Conservation (phyloP, 2,113 vertebrate species). For the Bostrychus sinensis region DNA sequence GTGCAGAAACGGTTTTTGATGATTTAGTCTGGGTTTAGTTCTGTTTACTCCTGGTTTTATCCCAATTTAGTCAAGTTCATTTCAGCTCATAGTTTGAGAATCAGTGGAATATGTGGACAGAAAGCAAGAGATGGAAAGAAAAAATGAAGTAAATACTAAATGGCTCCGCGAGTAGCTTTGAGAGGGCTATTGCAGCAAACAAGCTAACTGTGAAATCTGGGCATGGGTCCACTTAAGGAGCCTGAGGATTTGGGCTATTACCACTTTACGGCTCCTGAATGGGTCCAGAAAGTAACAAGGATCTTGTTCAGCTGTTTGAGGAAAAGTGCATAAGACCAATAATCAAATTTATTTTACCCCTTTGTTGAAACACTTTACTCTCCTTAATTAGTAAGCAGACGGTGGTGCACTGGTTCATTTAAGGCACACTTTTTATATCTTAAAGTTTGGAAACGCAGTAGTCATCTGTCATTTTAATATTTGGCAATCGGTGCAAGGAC, state of each 20-base stretch:
- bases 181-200: constrained; percentile 29
- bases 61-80: no score
- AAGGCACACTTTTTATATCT: constrained; percentile 8
- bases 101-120: background rate
- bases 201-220: constrained; percentile 48
- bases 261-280: constrained; percentile 20
- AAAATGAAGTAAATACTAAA: constrained; percentile 27
- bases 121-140: constrained; percentile 2
- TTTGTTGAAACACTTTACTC: background rate
- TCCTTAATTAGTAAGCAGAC: constrained; percentile 7
- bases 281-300: constrained; percentile 24
- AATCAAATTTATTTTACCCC: constrained; percentile 12
- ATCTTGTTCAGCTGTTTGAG: constrained; percentile 16
- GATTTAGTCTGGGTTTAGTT: no score
- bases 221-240: constrained; percentile 26
- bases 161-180: constrained; percentile 20
- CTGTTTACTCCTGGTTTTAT: no score
- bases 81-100: no score
- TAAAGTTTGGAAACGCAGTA: background rate
- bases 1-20: background rate
- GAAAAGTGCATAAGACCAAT: constrained; percentile 21
- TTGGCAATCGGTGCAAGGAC: constrained; percentile 4
- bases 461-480: constrained; percentile 29
- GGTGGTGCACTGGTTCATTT: background rate
- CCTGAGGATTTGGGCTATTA: constrained; percentile 29